Base-by-base conservation (phyloP, 1,140 invertebrate genomes). In the Nasonia vitripennis region DNA sequence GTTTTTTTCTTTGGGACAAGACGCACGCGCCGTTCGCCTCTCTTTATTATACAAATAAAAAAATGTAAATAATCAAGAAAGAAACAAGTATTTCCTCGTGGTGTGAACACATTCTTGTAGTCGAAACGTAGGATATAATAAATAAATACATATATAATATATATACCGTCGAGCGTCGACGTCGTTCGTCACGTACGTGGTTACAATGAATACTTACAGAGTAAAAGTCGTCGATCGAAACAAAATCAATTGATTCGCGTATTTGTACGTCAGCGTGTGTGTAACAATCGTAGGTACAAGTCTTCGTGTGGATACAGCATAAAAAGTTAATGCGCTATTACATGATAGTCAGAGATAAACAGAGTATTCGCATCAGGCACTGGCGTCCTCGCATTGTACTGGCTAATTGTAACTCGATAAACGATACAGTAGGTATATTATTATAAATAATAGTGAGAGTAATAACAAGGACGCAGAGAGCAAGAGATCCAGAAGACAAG, bases 41-140 rank as follows among this genome's bases (percentile, higher is more conserved):
- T 87, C 87, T 92, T 92, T 91, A 91, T 91, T 92, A 55, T 86
- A 89, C 79, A 90, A 88, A 89, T 78, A 86, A 88, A 87, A 27
- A 73, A 78, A 86, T 81, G 88, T 83, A 84, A 86, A 86, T 82
- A 86, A 86, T 84, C 27, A 86, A 84, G 48, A 80, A 70, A 45
- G 68, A 79, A 85, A 85, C 73, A 83, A 45, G 7, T 73, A 51
- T 83, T 68, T 71, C 10, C 37, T 84, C 12, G 20, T 75, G 20
- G 73, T 45, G 34, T 70, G 51, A 78, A 84, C 75, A 84, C 45
- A 75, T 84, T 9, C 12, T 62, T 1, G 14, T 62, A 74, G n/a
- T 83, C 37, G 12, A 67, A 62, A 62, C 20, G 7, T 62, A 62
- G 20, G 7, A 7, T 62, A 62, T 62, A 62, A 62, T 62, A 62